Evolutionary conservation across 1,140 invertebrate species (phyloP).

Genomic region (Aplysia californica): DNA sequence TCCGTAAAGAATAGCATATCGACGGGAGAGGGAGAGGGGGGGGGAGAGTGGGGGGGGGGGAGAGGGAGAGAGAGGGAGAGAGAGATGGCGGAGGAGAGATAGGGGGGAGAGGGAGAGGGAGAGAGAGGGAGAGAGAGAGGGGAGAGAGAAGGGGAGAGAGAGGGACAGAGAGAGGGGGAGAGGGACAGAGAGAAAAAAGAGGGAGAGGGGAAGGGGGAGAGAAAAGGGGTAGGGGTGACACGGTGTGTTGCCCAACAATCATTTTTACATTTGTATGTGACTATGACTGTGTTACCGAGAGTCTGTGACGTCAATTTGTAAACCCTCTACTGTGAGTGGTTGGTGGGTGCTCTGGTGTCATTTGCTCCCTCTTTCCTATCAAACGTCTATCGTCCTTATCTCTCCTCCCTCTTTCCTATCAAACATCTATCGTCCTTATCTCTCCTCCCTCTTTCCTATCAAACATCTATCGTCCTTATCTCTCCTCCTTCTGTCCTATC

Average conservation of each 20-base stretch:
- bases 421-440: too few species aligned
- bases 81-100: background rate
- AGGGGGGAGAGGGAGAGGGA: conserved; percentile 6
- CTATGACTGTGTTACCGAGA: too few species aligned
- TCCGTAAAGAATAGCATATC: background rate
- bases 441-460: too few species aligned
- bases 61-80: conserved; percentile 3
- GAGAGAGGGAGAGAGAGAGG: conserved; percentile 8
- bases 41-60: background rate
- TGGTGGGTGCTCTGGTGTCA: too few species aligned
- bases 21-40: background rate
- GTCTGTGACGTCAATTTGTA: background rate
- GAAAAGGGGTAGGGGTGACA: background rate
- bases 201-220: background rate
- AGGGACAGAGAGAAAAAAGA: background rate
- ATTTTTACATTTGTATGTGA: background rate
- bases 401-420: background rate
- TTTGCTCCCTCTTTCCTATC: background rate
- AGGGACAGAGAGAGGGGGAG: background rate
- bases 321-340: too few species aligned
- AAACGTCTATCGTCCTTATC: background rate
- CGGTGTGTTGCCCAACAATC: background rate
- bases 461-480: too few species aligned
- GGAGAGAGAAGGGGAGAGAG: background rate
- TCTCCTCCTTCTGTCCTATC: too few species aligned